Conservation (phyloP, 2,888 invertebrate species). For the Drosophila barbarae region DNA sequence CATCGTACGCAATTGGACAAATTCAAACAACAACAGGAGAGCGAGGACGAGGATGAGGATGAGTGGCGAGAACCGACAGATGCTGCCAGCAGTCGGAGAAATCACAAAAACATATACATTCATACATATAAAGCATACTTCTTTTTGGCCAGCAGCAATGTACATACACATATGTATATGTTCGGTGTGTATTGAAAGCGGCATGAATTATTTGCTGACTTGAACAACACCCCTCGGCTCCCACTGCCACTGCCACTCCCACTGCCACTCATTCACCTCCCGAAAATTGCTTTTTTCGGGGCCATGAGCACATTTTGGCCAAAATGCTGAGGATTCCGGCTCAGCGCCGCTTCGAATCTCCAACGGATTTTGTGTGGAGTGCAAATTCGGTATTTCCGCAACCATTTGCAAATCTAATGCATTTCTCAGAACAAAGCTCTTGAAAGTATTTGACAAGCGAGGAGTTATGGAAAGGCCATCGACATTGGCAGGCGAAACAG, state of each 20-base stretch:
- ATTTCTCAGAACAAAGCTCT: conserved; percentile 11
- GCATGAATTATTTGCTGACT: conserved; percentile 43
- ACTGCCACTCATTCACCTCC: neutral
- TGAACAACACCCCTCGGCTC: conserved; percentile 13
- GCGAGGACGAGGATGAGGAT: neutral
- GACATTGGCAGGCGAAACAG: neutral
- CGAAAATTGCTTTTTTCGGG: conserved; percentile 18
- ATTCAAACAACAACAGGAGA: conserved; percentile 47
- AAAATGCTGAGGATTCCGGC: conserved; percentile 20
- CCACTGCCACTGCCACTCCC: neutral
- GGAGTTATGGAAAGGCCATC: conserved; percentile 7
- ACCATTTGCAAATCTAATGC: conserved; percentile 24
- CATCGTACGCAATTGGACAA: conserved; percentile 59
- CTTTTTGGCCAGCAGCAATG: conserved; percentile 34
- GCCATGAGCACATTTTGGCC: conserved; percentile 17
- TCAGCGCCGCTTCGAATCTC: conserved; percentile 4
- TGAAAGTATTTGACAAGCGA: conserved; percentile 4
- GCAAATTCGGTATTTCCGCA: conserved; percentile 19
- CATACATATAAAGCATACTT: conserved; percentile 20
- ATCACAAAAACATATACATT: conserved; percentile 29
- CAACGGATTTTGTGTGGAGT: conserved; percentile 7
- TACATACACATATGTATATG: conserved; percentile 20
- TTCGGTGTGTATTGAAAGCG: conserved; percentile 32
- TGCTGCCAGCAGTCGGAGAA: conserved; percentile 49
- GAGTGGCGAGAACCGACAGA: conserved; percentile 43